phyloP scores from a whole-genome alignment of 1,140 invertebrate genomes.

The Penaeus vannamei region DNA sequence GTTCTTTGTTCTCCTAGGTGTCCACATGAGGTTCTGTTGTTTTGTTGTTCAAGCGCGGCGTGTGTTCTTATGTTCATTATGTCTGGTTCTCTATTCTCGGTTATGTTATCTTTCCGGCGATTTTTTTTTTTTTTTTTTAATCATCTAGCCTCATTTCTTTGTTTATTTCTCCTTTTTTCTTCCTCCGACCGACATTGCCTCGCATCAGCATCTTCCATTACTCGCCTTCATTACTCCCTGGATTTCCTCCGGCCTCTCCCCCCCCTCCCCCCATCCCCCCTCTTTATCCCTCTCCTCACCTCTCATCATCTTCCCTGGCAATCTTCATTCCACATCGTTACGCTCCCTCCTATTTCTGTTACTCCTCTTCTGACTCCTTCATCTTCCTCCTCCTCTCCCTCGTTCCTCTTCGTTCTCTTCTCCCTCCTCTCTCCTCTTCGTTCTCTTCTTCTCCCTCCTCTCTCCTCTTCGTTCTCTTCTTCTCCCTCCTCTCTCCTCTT shows the following conservation, averaged over 20 bases:
- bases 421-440: background rate
- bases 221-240: conserved; percentile 16
- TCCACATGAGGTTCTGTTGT: background rate
- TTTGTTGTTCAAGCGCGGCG: background rate
- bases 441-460: background rate
- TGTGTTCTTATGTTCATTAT: too few relatives aligned
- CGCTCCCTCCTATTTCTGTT: background rate
- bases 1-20: background rate
- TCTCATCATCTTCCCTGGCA: background rate
- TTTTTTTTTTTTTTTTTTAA: too few relatives aligned
- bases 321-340: background rate
- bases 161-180: conserved; percentile 1
- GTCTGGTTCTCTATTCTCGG: too few relatives aligned
- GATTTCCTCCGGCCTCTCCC: background rate
- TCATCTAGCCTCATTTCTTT: too few relatives aligned
- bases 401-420: background rate
- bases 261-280: background rate
- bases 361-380: background rate
- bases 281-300: background rate
- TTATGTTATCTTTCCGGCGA: too few relatives aligned
- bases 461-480: background rate
- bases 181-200: background rate
- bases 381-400: background rate
- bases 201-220: background rate
- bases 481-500: background rate